Percentiles rank a stretch among this genome's conserved stretches.
phyloP scores from a whole-genome alignment of 2,797 vertebrate species.

The Siniperca undulata region DNA sequence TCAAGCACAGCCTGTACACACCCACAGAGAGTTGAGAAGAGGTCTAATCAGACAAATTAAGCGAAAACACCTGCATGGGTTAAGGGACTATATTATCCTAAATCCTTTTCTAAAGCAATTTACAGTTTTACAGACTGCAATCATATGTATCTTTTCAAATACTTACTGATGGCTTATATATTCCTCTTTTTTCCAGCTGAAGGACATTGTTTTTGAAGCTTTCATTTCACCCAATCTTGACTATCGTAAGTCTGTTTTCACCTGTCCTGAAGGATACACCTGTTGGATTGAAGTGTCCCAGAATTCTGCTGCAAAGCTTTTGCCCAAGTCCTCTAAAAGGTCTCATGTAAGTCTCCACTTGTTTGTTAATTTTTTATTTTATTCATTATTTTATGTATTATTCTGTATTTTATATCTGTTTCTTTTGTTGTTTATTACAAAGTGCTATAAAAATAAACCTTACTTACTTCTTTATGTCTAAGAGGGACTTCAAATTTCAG shows the following conservation, averaged over 20 bases:
- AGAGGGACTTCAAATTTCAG: neutral
- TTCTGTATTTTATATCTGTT: neutral
- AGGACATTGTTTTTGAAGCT: neutral
- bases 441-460: neutral
- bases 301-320: neutral
- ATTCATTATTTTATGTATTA: neutral
- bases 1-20: neutral
- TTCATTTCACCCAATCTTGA: neutral
- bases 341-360: neutral
- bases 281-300: neutral
- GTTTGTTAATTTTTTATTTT: neutral
- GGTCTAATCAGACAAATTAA: neutral
- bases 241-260: neutral
- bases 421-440: neutral
- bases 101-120: neutral
- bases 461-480: neutral
- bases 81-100: neutral
- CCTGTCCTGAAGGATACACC: no score
- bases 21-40: neutral
- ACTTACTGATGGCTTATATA: neutral
- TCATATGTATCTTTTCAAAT: neutral
- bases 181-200: neutral
- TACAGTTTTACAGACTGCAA: neutral
- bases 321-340: neutral
- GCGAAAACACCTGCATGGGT: slow-evolving; percentile 6